Base-by-base conservation (phyloP, 2,888 invertebrate genomes). In the Acanthococcus lagerstroemiae region DNA sequence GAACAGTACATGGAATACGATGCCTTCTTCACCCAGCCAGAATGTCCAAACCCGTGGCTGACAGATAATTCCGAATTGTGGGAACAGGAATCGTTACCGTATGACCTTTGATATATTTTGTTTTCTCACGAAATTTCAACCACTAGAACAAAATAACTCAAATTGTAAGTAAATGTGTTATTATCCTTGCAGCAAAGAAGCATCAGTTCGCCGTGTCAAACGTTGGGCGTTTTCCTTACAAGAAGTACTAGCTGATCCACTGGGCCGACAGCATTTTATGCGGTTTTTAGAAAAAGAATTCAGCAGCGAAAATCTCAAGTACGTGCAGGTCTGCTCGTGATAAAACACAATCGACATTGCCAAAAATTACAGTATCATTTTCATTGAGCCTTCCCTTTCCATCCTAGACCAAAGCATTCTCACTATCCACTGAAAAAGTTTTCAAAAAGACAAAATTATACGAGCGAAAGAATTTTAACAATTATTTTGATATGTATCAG, bases 281-380 rank as follows among this genome's bases (percentile, higher is more conserved):
- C 87, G 86, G 75, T 99, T 99, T 78, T 83, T 99, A 55, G 91
- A 92, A 74, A 99, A 97, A 77, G 97, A 99, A 79, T 99, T 97
- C 78, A 95, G 95, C 73, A 94, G 93, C 55, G 99, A 99, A 82
- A 99, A 99, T 80, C 83, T 99, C 72, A 93, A 93, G 93, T 95
- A 76, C 81, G 83, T 76, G 26, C 55, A 65, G 12, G 12, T 2
- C 37, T 37, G 37, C n/a, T 37, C 2, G 37, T 15, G 37, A 37
- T 15, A 37, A 37, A 1, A 9, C 12, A n/a, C 37, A 9, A 37
- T 37, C n/a, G 12, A 37, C 37, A 30, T 30, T 15, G 15, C 37
- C 12, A 15, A 3, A 15, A n/a, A 37, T 37, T n/a, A 4, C 12
- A 50, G 1, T n/a, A 19, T 50, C 19, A 4, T 50, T 50, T 4